A percentile compares a stretch with the other conserved stretches of the same genome.
Evolutionary conservation across 92 coral and sea anemone species (phyloP).

Genomic region (Nematostella vectensis): DNA sequence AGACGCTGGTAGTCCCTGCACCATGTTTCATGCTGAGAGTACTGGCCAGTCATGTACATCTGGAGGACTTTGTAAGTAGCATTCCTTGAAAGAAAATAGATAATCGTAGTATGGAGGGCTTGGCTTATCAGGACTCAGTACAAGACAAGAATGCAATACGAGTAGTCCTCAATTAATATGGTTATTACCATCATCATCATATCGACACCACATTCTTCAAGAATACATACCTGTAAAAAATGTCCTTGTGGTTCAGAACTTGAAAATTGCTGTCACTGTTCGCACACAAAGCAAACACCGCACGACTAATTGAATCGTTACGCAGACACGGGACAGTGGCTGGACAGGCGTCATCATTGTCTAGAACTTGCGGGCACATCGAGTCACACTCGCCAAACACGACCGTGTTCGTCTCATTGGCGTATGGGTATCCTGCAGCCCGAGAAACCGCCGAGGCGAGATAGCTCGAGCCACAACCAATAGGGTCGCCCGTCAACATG

Average conservation of each 20-base stretch:
- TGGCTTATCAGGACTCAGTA: too few species aligned
- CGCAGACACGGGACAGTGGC: constrained; percentile 26
- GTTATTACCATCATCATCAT: too few species aligned
- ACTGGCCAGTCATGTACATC: neutral
- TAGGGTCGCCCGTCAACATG: constrained; percentile 26
- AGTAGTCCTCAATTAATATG: too few species aligned
- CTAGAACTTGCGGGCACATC: constrained; percentile 16
- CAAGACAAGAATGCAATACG: too few species aligned
- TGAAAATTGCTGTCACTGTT: constrained; percentile 33
- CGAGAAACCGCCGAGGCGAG: constrained; percentile 18
- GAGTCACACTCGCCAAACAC: constrained; percentile 25
- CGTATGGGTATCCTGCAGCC: constrained; percentile 28
- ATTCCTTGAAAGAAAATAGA: constrained; percentile 1
- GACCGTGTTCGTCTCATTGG: constrained; percentile 23
- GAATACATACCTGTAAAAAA: constrained; percentile 7
- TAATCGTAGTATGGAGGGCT: too few species aligned
- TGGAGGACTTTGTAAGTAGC: constrained; percentile 20
- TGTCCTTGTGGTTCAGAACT: constrained; percentile 19
- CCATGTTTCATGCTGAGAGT: constrained; percentile 44
- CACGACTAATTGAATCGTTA: constrained; percentile 4
- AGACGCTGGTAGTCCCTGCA: constrained; percentile 42
- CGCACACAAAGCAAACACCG: constrained; percentile 29
- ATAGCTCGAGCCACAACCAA: constrained; percentile 30
- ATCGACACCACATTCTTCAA: too few species aligned
- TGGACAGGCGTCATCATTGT: constrained; percentile 9